These are phyloP conservation scores for Cochlearius cochlearius DNA, from an alignment of 2,113 vertebrate species.

Conservation along the genomic window DNA sequence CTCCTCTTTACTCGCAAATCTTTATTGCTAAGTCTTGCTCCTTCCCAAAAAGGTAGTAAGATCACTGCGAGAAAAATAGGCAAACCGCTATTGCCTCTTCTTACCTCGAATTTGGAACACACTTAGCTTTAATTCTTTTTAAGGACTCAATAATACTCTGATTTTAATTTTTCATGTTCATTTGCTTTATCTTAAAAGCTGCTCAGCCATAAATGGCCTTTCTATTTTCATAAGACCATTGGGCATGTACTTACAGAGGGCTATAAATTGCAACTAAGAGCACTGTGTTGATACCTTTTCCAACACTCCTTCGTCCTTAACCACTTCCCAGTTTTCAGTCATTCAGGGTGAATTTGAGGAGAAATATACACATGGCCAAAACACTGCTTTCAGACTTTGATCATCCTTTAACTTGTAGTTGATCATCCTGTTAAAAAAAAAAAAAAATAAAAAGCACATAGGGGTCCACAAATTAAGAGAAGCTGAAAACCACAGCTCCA, in stretches of 20 bases:
- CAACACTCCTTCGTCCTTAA: neutral
- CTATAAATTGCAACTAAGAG: neutral
- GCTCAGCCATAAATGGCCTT: neutral
- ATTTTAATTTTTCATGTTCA: neutral
- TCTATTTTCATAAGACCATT: neutral
- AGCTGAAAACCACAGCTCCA: neutral
- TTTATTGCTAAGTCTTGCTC: neutral
- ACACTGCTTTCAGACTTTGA: neutral
- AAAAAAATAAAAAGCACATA: neutral
- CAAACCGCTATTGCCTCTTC: neutral
- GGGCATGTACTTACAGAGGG: neutral
- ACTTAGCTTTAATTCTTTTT: neutral
- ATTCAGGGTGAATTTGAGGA: neutral
- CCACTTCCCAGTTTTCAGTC: neutral
- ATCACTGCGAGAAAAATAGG: neutral
- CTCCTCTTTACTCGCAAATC: neutral
- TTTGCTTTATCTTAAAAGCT: neutral
- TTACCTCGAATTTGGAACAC: neutral
- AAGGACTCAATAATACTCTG: neutral
- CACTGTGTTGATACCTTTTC: neutral
- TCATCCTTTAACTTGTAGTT: neutral
- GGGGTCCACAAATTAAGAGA: neutral
- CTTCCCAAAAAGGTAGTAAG: neutral
- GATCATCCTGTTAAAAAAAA: neutral
- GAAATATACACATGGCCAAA: neutral